Evolutionary conservation across 2,797 vertebrate species (phyloP), one percentile per base, ranked within the genome.

Genomic region (Coluber constrictor): DNA sequence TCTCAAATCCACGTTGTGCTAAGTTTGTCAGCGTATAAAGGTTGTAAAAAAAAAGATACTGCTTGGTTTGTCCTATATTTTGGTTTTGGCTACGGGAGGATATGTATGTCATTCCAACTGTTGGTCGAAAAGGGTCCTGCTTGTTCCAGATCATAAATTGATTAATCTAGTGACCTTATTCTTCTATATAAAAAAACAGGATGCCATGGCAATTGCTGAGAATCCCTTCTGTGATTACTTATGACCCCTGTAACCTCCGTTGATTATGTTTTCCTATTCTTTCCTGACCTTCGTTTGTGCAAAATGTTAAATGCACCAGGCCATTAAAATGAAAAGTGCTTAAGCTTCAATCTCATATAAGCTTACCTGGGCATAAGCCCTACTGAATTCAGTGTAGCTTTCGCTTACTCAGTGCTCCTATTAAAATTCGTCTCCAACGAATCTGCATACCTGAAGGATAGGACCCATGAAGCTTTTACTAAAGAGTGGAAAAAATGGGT

Each of bases 351-450:
- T 89, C 59, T 47, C 29, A 3, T 10, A 9, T 56, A 79, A 51
- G 55, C 51, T 55, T 70, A 25, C 51, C 4, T 54, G 10, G 61
- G 27, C 47, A 29, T 25, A 70, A 66, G 5, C 6, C 27, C 23
- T 5, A 23, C 32, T 37, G n/a, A 56, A 74, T 47, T 56, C 66
- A 57, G 20, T 8, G 0, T 18, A 54, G 55, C 66, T 57, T 90
- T 32, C 5, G 3, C 43, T 23, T 86, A 60, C 25, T 12, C 16
- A 3, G 11, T 83, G 18, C 9, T 18, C 20, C 37, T 29, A 4
- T 60, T 92, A 95, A 70, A 92, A 93, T 95, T 86, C 56, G 94
- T 54, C 15, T 86, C n/a, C n/a, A n/a, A n/a, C n/a, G n/a, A n/a
- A n/a, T n/a, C n/a, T n/a, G n/a, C n/a, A n/a, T n/a, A n/a, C n/a